Conservation (phyloP, 2,888 invertebrate species). For the Nymphalis c-album region DNA sequence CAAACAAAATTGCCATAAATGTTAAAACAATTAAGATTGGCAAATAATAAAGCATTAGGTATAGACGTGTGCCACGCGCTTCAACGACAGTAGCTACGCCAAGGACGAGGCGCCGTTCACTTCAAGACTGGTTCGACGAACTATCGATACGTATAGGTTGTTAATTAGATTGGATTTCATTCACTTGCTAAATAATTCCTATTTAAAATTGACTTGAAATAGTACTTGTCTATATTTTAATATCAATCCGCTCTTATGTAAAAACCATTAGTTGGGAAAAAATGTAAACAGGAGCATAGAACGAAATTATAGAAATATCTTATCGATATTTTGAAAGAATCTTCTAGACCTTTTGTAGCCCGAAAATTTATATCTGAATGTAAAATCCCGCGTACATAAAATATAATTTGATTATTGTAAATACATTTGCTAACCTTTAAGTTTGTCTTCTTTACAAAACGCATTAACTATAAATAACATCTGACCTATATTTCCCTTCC, state of each 20-base stretch:
- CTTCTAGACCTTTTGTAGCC: too few relatives aligned
- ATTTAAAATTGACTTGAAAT: not conserved
- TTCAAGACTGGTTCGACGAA: constrained; percentile 62
- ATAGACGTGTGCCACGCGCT: constrained; percentile 49
- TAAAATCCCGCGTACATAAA: too few relatives aligned
- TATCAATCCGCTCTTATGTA: too few relatives aligned
- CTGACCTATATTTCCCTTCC: constrained; percentile 53
- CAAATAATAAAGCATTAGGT: constrained; percentile 34
- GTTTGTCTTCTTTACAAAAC: not conserved
- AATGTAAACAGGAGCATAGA: too few relatives aligned
- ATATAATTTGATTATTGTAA: too few relatives aligned
- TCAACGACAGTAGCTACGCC: constrained; percentile 53
- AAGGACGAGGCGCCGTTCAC: constrained; percentile 66
- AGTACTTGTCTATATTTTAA: too few relatives aligned
- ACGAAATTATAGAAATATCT: too few relatives aligned
- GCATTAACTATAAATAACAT: constrained; percentile 35
- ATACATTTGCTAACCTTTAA: not conserved
- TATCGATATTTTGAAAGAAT: too few relatives aligned
- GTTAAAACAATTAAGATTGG: constrained; percentile 18
- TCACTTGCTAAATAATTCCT: constrained; percentile 24
- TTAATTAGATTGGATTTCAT: constrained; percentile 36
- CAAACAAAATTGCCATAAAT: constrained; percentile 2
- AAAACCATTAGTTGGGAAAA: too few relatives aligned
- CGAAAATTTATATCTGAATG: too few relatives aligned
- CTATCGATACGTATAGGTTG: constrained; percentile 47